A percentile compares a stretch with the other conserved stretches of the same genome.
These are phyloP conservation scores for Myocastor coypus DNA, from an alignment of 2,113 vertebrate species.

Conservation along the genomic window DNA sequence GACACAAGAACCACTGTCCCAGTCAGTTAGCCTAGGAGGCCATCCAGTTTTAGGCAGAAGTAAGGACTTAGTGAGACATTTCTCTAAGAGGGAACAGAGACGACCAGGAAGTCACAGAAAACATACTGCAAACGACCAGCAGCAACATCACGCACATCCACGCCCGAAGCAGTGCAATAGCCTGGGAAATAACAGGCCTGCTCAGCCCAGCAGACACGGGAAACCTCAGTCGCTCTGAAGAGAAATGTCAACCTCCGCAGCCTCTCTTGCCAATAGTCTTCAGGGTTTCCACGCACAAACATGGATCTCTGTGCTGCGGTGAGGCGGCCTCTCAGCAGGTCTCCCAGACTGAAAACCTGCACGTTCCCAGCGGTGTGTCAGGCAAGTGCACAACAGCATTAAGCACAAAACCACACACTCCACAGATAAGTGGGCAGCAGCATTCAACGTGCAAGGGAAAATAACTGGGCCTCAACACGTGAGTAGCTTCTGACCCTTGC, in stretches of 20 bases:
- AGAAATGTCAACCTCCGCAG: not conserved
- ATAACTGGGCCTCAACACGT: too few species aligned
- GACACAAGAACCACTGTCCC: not conserved
- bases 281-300: too few species aligned
- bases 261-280: not conserved
- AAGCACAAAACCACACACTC: too few species aligned
- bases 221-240: not conserved
- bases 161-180: not conserved
- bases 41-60: not conserved
- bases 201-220: not conserved
- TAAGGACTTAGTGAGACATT: not conserved
- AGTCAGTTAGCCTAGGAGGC: not conserved
- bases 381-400: too few species aligned
- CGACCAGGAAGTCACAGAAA: not conserved
- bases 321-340: too few species aligned
- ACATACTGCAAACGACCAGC: not conserved
- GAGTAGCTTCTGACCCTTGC: too few species aligned
- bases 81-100: not conserved
- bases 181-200: too few species aligned
- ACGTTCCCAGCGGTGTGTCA: too few species aligned
- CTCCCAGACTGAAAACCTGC: too few species aligned
- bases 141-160: not conserved
- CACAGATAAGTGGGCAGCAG: too few species aligned
- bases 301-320: too few species aligned
- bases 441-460: too few species aligned